These are phyloP conservation scores for Manis pentadactyla DNA, from an alignment of 2,797 vertebrate species.

Conservation along the genomic window DNA sequence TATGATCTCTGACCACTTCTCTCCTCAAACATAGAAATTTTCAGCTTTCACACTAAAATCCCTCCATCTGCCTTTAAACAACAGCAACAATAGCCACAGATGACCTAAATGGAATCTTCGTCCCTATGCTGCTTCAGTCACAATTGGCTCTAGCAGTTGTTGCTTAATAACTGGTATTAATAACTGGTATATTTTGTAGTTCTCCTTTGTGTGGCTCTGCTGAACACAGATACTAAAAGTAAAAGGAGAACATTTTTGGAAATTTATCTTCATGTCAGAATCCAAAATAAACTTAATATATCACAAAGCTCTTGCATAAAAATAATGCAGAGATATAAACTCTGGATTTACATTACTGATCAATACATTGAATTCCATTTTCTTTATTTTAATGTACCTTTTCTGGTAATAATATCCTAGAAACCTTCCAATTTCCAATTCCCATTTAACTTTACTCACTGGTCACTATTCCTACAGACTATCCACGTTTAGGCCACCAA, in stretches of 20 bases:
- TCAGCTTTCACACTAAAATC: conserved; percentile 16
- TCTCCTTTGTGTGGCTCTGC: neutral
- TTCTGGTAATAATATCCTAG: neutral
- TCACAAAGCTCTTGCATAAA: conserved; percentile 26
- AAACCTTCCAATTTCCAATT: neutral
- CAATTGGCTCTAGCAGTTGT: neutral
- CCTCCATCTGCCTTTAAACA: neutral
- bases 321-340: conserved; percentile 8
- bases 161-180: neutral
- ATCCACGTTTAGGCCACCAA: neutral
- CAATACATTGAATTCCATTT: neutral
- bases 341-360: neutral
- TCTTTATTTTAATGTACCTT: neutral
- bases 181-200: neutral
- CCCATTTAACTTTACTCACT: neutral
- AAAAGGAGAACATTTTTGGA: neutral
- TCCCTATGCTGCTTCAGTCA: neutral
- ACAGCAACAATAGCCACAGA: neutral
- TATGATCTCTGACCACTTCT: neutral
- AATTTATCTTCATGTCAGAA: neutral
- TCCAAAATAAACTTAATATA: neutral
- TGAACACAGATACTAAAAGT: neutral
- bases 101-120: neutral
- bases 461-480: neutral
- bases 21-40: neutral